phyloP scores from a whole-genome alignment of 2,113 vertebrate genomes.

The Pholis gunnellus region DNA sequence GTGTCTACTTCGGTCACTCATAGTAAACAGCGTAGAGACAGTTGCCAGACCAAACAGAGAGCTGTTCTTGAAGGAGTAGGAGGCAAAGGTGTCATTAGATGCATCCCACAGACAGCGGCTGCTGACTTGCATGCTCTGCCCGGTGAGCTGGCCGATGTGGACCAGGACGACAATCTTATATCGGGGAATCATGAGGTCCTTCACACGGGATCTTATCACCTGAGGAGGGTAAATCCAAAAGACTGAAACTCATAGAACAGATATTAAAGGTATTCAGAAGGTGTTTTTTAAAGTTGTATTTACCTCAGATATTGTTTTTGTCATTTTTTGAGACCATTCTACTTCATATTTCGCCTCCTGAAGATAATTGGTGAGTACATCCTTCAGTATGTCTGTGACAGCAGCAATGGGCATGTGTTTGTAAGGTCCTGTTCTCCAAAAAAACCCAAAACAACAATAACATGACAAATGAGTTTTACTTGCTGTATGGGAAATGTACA shows the following conservation, averaged over 20 bases:
- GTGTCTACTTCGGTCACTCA: constrained; percentile 79
- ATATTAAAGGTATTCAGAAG: background rate
- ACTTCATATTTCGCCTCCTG: constrained; percentile 88
- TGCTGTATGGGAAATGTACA: constrained; percentile 81
- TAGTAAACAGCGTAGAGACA: constrained; percentile 89
- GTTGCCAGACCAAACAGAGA: constrained; percentile 89
- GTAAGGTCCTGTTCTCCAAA: constrained; percentile 79
- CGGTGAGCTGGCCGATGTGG: constrained; percentile 86
- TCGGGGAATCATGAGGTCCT: constrained; percentile 87
- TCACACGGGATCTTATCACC: constrained; percentile 89
- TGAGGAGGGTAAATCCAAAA: constrained; percentile 56
- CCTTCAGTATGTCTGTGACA: constrained; percentile 88
- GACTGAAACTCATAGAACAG: background rate
- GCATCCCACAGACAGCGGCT: constrained; percentile 93
- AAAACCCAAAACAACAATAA: background rate
- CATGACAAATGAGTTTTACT: background rate
- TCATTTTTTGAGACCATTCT: constrained; percentile 87
- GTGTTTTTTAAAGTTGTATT: background rate
- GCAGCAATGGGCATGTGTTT: constrained; percentile 82
- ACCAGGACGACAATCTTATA: constrained; percentile 90
- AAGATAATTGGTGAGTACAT: constrained; percentile 86
- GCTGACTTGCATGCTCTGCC: constrained; percentile 87
- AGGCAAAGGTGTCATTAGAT: constrained; percentile 83
- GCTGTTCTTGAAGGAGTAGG: constrained; percentile 87
- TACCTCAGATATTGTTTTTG: constrained; percentile 90